Percentiles rank a stretch among this genome's conserved stretches.
Conservation (phyloP, 2,113 vertebrate genomes). For the Ovis aries region DNA sequence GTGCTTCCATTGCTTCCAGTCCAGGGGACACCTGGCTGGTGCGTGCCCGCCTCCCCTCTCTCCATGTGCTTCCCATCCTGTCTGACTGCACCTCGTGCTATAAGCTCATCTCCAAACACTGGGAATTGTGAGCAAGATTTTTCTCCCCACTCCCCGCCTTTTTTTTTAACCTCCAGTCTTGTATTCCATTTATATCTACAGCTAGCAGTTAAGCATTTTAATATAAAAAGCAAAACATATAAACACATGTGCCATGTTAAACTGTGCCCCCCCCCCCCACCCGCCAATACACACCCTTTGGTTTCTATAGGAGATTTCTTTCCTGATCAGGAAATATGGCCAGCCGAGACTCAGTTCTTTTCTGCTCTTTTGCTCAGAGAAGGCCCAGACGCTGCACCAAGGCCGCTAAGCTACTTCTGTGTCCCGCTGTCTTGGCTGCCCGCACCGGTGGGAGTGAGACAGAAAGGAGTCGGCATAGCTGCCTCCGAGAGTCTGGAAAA, state of each 20-base stretch:
- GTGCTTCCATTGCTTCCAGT: neutral
- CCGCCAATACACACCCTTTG: neutral
- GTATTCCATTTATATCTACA: neutral
- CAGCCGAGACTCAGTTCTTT: neutral
- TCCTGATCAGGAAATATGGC: neutral
- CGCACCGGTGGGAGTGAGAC: neutral
- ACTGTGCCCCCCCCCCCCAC: rapidly evolving
- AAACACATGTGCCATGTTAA: neutral
- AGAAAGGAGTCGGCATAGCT: neutral
- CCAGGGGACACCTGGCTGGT: neutral
- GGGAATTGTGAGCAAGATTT: neutral
- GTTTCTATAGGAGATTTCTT: neutral
- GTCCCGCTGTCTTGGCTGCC: neutral
- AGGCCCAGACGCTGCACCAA: neutral
- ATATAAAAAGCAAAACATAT: neutral
- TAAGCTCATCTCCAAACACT: neutral
- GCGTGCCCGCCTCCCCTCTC: neutral
- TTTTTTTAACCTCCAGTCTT: neutral
- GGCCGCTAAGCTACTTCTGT: neutral
- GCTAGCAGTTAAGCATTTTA: neutral
- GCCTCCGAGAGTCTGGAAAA: neutral
- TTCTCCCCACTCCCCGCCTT: neutral
- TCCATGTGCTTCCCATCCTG: neutral
- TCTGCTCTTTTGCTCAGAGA: neutral
- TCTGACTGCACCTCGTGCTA: neutral